Base-by-base conservation (phyloP, 2,113 vertebrate genomes). In the Sitta europaea region DNA sequence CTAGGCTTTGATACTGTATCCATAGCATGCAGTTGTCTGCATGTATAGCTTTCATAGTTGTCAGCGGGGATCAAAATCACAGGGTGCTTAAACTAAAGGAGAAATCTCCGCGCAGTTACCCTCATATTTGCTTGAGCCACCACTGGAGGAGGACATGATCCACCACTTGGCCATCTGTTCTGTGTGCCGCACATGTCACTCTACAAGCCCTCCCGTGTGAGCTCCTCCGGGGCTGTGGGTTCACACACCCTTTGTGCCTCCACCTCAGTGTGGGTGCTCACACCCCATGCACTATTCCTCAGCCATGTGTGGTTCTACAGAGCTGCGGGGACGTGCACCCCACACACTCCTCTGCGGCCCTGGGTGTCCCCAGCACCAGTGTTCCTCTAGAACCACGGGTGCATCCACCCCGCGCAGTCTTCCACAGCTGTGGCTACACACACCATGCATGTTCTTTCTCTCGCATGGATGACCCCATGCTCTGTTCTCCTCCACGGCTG, bases 41-140 rank as follows among this genome's bases (percentile, higher is more conserved):
- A 73, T 89, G 87, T 91, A 83, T 43, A 79, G 93, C 73, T 85
- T 92, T 94, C 94, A 83, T 88, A 94, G 92, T 48, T 93, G 89
- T 93, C 96, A 96, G 79, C 87, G 73, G 76, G 77, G 91, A 94
- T 94, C 82, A 94, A 57, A 97, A 95, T 96, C 87, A 92, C 73
- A 79, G 87, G 27, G 57, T 67, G 47, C 51, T 88, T 88, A 92
- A 82, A 85, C 61, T 63, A 62, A 58, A 83, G 61, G 36, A 83
- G 59, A 94, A 93, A 94, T 83, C 78, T 90, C 58, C 6, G 8
- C 40, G 18, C 13, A 0, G 63, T 83, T 86, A 54, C 33, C 76
- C 42, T 88, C 75, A 33, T 75, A 48, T 33, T 89, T 84, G 62
- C 71, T 73, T 74, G 88, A 96, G n/a, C 93, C 75, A 93, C 88